Conservation (phyloP, 2,113 vertebrate species). For the Phalacrocorax pelagicus region DNA sequence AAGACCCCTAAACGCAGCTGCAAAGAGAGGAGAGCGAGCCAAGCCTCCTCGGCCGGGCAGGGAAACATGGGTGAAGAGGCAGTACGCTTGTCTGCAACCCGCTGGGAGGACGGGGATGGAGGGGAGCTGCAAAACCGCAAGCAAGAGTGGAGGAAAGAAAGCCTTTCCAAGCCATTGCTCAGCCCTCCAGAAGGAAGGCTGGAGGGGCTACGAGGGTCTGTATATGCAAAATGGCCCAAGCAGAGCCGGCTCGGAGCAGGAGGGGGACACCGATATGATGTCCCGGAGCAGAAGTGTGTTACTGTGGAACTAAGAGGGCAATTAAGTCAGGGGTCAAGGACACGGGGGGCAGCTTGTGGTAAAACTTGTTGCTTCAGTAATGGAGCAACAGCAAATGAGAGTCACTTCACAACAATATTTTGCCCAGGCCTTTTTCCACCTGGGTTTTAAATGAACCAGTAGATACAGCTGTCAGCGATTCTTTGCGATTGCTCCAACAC, state of each 20-base stretch:
- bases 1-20: neutral
- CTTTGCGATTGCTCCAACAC: constrained; percentile 28
- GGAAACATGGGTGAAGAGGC: neutral
- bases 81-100: rapidly evolving
- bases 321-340: neutral
- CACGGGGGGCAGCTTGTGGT: neutral
- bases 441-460: constrained; percentile 57
- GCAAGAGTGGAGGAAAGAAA: neutral
- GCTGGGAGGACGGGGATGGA: neutral
- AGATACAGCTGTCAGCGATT: constrained; percentile 38
- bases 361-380: constrained; percentile 41
- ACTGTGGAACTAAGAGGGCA: constrained; percentile 26
- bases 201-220: neutral
- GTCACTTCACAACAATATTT: constrained; percentile 27
- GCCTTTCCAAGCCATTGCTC: neutral
- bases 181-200: neutral
- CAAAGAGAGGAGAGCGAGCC: neutral
- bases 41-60: neutral
- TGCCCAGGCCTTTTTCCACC: constrained; percentile 39
- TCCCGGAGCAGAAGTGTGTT: neutral
- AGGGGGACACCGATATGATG: rapidly evolving
- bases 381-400: neutral
- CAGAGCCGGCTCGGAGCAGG: neutral
- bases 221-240: neutral
- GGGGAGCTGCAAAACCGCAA: neutral